Base-by-base conservation (phyloP, 1,140 invertebrate species). In the Hylaeus volcanicus region DNA sequence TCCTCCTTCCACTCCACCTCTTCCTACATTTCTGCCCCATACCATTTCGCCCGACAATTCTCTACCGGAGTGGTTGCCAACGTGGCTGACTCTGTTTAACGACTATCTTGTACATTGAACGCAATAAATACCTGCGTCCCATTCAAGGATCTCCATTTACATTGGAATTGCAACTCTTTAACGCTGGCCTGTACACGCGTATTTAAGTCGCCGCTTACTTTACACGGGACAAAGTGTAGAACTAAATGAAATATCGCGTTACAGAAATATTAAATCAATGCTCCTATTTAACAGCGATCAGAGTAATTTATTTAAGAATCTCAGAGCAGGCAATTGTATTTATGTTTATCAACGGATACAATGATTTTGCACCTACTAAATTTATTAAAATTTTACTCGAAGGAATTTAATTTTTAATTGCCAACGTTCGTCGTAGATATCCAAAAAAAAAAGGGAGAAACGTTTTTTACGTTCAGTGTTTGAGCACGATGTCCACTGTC, bases 91-190 rank as follows among this genome's bases (percentile, higher is more conserved):
- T 86, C 87, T 85, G 79, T 85, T 89, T 88, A 86, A 86, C 85
- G 87, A 89, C 87, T 88, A 85, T 88, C 85, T 87, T 77, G 61
- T 85, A 81, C 85, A 84, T 83, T 82, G 79, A 82, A 86, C 71
- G 82, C 82, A 83, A 88, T 88, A 88, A 88, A 88, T 88, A 88
- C 86, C 82, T 71, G 61, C 71, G 84, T 85, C 88, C 88, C 86
- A 85, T 83, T 81, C 74, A 78, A 79, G 86, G 84, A 86, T 81
- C 79, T 51, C 70, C 79, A 86, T 87, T 88, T 86, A 45, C 81
- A 77, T 53, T 39, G 12, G 12, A 61, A 55, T 71, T 9, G 76
- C 58, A 63, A 80, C 69, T 80, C 53, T 83, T 77, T 65, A 70
- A 66, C 55, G 45, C 48, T 55, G 3, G 11, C 1, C 26, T 15